These are phyloP conservation scores for Elymnias hypermnestra DNA, from an alignment of 1,140 invertebrate species.

Conservation along the genomic window DNA sequence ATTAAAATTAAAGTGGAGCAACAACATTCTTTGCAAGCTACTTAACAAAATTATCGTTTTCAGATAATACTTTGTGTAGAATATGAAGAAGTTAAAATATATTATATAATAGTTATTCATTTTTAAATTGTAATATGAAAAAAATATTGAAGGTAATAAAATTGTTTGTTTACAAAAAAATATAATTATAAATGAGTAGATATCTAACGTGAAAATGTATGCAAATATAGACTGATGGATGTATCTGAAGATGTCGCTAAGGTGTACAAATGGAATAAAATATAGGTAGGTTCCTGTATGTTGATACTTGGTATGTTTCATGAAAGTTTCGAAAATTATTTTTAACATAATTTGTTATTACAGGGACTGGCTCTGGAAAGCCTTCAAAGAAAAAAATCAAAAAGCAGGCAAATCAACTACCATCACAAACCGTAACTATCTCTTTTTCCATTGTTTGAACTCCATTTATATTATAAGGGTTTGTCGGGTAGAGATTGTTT, in stretches of 20 bases:
- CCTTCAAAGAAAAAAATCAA: conserved; percentile 69
- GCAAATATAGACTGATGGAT: not conserved
- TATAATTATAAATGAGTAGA: not conserved
- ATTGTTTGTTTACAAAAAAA: not conserved
- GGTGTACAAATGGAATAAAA: not conserved
- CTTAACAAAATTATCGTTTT: too few species aligned
- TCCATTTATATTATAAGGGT: too few species aligned
- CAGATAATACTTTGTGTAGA: too few species aligned
- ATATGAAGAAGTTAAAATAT: too few species aligned
- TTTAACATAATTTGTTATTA: conserved; percentile 19
- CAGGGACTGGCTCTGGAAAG: conserved; percentile 54
- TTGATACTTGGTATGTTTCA: not conserved
- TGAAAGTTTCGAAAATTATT: not conserved
- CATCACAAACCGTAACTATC: conserved; percentile 50
- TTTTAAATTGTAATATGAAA: too few species aligned
- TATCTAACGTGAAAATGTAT: not conserved
- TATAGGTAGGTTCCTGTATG: conserved; percentile 1
- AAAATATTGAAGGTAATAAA: too few species aligned
- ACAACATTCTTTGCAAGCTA: too few species aligned
- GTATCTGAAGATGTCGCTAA: not conserved
- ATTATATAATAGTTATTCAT: too few species aligned
- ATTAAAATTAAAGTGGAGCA: too few species aligned
- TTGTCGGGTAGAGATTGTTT: not conserved
- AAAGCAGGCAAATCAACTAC: conserved; percentile 48
- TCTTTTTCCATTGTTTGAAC: too few species aligned